These are phyloP conservation scores for Lottia gigantea DNA, from an alignment of 2,888 invertebrate species.

Conservation along the genomic window DNA sequence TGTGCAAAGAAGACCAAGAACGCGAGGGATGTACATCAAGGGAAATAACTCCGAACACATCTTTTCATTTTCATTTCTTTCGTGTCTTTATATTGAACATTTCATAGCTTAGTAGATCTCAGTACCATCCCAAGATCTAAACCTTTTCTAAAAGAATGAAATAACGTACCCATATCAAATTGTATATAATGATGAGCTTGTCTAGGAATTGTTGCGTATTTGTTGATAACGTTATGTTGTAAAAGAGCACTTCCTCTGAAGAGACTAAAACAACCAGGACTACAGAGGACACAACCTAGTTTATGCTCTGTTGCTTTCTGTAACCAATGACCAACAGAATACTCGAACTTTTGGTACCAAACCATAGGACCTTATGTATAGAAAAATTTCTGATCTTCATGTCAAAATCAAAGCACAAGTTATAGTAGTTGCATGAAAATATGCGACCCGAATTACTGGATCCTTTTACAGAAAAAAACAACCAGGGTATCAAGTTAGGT, in stretches of 20 bases:
- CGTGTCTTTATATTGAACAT: too few relatives aligned
- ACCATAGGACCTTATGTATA: slow-evolving; percentile 84
- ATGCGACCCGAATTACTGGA: too few relatives aligned
- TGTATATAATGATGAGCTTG: slow-evolving; percentile 98
- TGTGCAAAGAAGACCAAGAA: background rate
- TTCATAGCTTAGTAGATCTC: too few relatives aligned
- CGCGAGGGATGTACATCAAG: background rate
- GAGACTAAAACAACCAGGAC: slow-evolving; percentile 95
- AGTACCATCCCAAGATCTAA: too few relatives aligned
- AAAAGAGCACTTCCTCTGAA: slow-evolving; percentile 96
- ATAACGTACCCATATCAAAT: slow-evolving; percentile 86
- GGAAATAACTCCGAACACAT: too few relatives aligned
- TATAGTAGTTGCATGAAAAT: too few relatives aligned
- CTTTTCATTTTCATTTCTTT: too few relatives aligned
- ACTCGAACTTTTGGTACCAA: slow-evolving; percentile 98
- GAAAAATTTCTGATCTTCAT: background rate
- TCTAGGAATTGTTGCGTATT: slow-evolving; percentile 88
- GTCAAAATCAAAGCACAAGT: too few relatives aligned
- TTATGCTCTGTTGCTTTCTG: slow-evolving; percentile 99
- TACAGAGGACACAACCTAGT: slow-evolving; percentile 98
- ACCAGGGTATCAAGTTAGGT: too few relatives aligned
- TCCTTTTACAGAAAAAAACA: too few relatives aligned
- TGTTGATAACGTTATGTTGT: slow-evolving; percentile 98
- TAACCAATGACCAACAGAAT: slow-evolving; percentile 99
- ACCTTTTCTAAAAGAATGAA: too few relatives aligned